Evolutionary conservation across 2,888 invertebrate genomes (phyloP), one percentile per base, ranked within the genome.

Genomic region (Biston betularia): DNA sequence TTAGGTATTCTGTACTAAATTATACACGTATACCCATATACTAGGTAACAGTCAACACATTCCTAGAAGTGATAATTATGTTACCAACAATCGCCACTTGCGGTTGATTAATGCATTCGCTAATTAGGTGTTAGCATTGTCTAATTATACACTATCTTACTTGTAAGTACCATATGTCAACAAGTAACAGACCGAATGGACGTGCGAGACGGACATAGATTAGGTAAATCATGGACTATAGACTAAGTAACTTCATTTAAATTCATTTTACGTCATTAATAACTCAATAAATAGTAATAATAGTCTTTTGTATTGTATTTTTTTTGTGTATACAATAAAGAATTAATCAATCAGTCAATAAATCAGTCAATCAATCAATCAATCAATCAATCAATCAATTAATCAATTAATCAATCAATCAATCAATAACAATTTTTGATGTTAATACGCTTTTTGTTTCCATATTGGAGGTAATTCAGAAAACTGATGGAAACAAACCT

Each of bases 101-200:
- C 74, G 75, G 71, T 74, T 89, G 89, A 89, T 87, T 88, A 88
- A 89, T 87, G 85, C 71, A 64, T 70, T 64, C 65, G 76, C 82
- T 89, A 89, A 89, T 89, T 88, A 85, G 81, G 68, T 66, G 75
- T 57, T 63, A 63, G 49, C 44, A 35, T 62, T 57, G n/a, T 54
- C 45, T 59, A 55, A 45, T 56, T 56, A 35, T n/a, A 44, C 44
- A 7, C 38, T 46, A 45, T 52, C 9, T 38, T 52, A 58, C 40
- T 1, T 24, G n/a, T 57, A 52, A 38, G n/a, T 33, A 44, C 54
- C 44, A 61, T 61, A 24, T 60, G 64, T 61, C 45, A 52, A 50
- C 60, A 12, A 44, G 62, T 58, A 42, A 48, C 65, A 62, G 65
- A 24, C 2, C 35, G 10, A 45, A 56, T 56, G 45, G 45, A 45